Conservation (phyloP, 2,797 vertebrate genomes). For the Thunnus albacares region DNA sequence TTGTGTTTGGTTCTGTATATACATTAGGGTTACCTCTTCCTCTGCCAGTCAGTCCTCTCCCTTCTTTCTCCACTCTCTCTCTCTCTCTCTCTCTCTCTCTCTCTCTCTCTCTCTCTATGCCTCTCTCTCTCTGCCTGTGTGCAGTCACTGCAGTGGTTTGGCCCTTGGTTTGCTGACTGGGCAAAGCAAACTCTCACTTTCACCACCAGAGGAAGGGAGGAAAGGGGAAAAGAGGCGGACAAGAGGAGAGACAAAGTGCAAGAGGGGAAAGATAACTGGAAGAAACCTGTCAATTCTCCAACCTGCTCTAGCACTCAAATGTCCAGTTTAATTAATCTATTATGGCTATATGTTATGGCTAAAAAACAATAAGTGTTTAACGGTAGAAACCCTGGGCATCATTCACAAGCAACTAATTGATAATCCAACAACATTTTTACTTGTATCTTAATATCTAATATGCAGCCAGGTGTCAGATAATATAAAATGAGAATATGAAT, state of each 20-base stretch:
- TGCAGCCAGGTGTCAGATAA: background rate
- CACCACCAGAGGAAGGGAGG: conserved; percentile 45
- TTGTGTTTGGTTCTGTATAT: conserved; percentile 47
- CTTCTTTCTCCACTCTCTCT: conserved; percentile 3
- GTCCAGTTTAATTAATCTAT: background rate
- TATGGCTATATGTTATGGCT: background rate
- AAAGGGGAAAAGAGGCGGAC: conserved; percentile 16
- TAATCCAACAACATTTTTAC: background rate
- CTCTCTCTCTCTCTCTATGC: background rate
- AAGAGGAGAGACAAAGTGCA: conserved; percentile 5
- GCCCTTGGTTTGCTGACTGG: conserved; percentile 83
- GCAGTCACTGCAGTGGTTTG: conserved; percentile 76
- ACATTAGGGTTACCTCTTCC: conserved; percentile 40
- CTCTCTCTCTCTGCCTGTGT: conserved; percentile 39
- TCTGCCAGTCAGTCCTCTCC: conserved; percentile 28
- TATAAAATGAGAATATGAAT: background rate
- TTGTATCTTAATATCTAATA: background rate
- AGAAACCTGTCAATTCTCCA: background rate
- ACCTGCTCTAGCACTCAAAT: conserved; percentile 3
- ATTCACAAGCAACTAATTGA: background rate
- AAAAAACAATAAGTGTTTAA: background rate
- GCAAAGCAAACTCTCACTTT: conserved; percentile 80
- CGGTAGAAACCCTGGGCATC: background rate
- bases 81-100: conserved; percentile 22
- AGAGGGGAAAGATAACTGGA: background rate